Evolutionary conservation across 1,140 invertebrate genomes (phyloP).

Genomic region (Temnothorax longispinosus): DNA sequence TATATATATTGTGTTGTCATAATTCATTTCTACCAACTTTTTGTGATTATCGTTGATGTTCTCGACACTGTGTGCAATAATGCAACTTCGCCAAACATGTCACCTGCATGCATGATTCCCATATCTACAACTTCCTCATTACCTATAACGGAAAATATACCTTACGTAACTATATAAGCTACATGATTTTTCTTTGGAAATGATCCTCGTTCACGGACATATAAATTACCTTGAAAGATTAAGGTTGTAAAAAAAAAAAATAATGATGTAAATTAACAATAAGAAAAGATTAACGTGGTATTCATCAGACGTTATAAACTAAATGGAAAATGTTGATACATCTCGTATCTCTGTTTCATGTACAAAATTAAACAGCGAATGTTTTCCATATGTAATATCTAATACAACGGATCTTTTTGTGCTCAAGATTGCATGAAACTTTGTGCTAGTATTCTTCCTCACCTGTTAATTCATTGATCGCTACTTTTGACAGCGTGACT

Average conservation of each 20-base stretch:
- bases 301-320: neutral
- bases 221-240: neutral
- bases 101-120: slow-evolving; percentile 82
- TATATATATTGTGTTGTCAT: neutral
- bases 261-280: neutral
- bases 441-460: slow-evolving; percentile 4
- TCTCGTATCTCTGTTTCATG: neutral
- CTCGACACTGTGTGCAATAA: slow-evolving; percentile 87
- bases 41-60: slow-evolving; percentile 86
- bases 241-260: neutral
- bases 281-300: neutral
- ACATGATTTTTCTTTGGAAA: neutral
- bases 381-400: neutral
- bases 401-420: neutral
- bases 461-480: slow-evolving; percentile 85
- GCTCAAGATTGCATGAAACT: neutral
- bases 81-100: slow-evolving; percentile 89
- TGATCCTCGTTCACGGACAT: neutral
- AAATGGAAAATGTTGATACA: neutral
- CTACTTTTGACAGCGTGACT: slow-evolving; percentile 84
- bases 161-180: neutral
- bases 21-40: slow-evolving; percentile 79
- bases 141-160: slow-evolving; percentile 57
- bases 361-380: neutral
- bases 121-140: slow-evolving; percentile 69